These are phyloP conservation scores for Hypomesus transpacificus DNA, from an alignment of 2,113 vertebrate genomes.

Conservation along the genomic window DNA sequence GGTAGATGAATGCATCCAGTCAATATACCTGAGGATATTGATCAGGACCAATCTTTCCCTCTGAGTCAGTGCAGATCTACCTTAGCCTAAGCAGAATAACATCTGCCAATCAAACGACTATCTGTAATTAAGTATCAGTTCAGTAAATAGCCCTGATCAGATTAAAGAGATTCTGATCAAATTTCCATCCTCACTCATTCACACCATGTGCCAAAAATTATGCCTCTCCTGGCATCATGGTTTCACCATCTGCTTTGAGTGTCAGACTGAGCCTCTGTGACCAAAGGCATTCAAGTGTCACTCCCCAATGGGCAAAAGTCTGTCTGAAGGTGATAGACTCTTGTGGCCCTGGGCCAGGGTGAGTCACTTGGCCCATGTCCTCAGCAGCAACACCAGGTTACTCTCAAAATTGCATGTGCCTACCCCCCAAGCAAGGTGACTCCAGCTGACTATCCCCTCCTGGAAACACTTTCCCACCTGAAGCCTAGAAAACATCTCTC, in stretches of 20 bases:
- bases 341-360: conserved; percentile 53
- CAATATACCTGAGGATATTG: too few relatives aligned
- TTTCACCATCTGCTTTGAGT: conserved; percentile 49
- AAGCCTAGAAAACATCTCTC: conserved; percentile 26
- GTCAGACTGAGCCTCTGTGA: conserved; percentile 31
- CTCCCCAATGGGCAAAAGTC: conserved; percentile 50
- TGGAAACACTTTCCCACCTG: conserved; percentile 51
- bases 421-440: conserved; percentile 60
- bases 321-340: conserved; percentile 63
- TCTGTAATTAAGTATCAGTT: conserved; percentile 34
- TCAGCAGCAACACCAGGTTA: conserved; percentile 22
- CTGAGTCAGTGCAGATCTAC: too few relatives aligned
- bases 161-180: conserved; percentile 24
- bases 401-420: conserved; percentile 44
- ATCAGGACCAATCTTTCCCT: too few relatives aligned
- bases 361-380: conserved; percentile 54
- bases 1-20: too few relatives aligned
- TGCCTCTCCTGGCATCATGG: conserved; percentile 42
- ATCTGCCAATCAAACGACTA: conserved; percentile 23
- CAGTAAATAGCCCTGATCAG: conserved; percentile 5
- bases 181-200: conserved; percentile 33
- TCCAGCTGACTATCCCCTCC: conserved; percentile 19
- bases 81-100: background rate
- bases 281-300: conserved; percentile 43
- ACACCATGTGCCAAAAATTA: conserved; percentile 28